These are phyloP conservation scores for Balanococcus diminutus DNA, from an alignment of 2,888 invertebrate species.

Conservation along the genomic window DNA sequence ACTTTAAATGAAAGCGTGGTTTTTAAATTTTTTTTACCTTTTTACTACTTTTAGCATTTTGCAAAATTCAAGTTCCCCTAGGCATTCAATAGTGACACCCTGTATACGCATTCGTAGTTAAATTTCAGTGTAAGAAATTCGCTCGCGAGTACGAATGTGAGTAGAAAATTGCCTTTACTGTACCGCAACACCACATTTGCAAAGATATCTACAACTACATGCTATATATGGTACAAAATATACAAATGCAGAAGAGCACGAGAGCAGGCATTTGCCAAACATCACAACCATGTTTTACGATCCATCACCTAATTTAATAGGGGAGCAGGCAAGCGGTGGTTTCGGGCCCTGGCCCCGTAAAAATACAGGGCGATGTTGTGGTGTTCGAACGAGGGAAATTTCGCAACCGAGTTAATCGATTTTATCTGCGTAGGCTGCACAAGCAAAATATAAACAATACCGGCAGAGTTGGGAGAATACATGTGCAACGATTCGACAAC, in stretches of 20 bases:
- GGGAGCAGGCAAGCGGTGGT: not conserved
- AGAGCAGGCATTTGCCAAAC: conserved; percentile 10
- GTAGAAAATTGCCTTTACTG: not conserved
- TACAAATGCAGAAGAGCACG: not conserved
- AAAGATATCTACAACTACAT: not conserved
- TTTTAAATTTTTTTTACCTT: no score
- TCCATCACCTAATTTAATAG: conserved; percentile 23
- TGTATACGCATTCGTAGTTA: not conserved
- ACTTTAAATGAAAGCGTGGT: no score
- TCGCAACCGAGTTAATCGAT: conserved; percentile 27
- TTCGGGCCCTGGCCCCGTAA: not conserved
- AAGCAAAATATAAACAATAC: conserved; percentile 21
- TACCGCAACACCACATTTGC: not conserved
- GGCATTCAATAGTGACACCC: not conserved
- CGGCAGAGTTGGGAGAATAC: not conserved
- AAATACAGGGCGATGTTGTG: conserved; percentile 15
- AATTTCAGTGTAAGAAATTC: not conserved
- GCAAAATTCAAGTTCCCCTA: no score
- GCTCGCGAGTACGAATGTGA: not conserved
- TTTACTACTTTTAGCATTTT: no score
- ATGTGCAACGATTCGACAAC: conserved; percentile 21
- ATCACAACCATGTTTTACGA: conserved; percentile 5
- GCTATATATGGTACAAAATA: not conserved
- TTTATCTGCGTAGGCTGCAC: conserved; percentile 29
- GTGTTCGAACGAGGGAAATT: conserved; percentile 11